A percentile compares a stretch with the other conserved stretches of the same genome.
phyloP scores from a whole-genome alignment of 37 sponge, comb jelly and placozoan genomes.

The Halichondria panicea region DNA sequence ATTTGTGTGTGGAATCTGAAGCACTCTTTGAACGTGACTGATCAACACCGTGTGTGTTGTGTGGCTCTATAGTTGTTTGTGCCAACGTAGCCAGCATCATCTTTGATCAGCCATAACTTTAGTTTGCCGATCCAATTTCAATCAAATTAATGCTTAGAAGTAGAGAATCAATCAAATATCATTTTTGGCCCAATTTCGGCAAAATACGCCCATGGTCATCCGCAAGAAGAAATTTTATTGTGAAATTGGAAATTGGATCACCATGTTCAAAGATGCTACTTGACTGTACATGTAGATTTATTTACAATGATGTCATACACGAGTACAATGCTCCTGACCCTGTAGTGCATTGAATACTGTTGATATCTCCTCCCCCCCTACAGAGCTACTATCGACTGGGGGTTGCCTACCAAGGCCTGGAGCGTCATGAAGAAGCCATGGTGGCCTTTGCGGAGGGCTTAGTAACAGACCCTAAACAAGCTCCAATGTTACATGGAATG shows the following conservation, averaged over 20 bases:
- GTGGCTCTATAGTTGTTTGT: too few relatives aligned
- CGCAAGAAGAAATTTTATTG: too few relatives aligned
- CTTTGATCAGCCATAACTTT: too few relatives aligned
- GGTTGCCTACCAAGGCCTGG: conserved; percentile 76
- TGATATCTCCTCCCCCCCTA: background rate
- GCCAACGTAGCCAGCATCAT: too few relatives aligned
- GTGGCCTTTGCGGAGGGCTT: conserved; percentile 85
- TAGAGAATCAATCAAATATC: too few relatives aligned
- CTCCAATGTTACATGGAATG: conserved; percentile 64
- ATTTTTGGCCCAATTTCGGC: too few relatives aligned
- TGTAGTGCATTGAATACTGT: background rate
- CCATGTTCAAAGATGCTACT: background rate
- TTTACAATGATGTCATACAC: background rate
- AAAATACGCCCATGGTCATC: too few relatives aligned
- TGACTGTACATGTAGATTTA: background rate
- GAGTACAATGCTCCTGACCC: background rate
- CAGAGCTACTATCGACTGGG: conserved; percentile 92
- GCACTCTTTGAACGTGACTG: too few relatives aligned
- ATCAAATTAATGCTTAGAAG: too few relatives aligned
- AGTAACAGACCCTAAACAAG: conserved; percentile 73
- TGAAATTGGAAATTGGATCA: background rate
- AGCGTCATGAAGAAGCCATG: conserved; percentile 72
- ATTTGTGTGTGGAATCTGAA: too few relatives aligned
- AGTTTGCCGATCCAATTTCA: too few relatives aligned
- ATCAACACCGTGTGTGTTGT: too few relatives aligned